Evolutionary conservation across 2,888 invertebrate species (phyloP).

Genomic region (Onthophagus sagittarius): DNA sequence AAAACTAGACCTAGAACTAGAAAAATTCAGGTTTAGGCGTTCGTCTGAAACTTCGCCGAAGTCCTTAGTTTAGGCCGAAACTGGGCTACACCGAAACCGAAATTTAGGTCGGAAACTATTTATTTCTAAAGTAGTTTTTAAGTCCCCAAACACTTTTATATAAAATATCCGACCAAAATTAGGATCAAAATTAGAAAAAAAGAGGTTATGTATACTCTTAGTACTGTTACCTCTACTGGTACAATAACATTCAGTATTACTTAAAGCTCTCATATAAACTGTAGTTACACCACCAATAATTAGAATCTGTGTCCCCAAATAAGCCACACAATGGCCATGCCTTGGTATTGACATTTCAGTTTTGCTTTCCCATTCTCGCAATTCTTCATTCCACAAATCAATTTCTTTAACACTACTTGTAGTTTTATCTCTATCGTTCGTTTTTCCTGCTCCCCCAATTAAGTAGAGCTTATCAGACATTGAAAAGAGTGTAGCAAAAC

Average conservation of each 20-base stretch:
- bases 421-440: slow-evolving; percentile 52
- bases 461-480: slow-evolving; percentile 61
- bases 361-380: slow-evolving; percentile 55
- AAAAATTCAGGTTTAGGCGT: too few relatives aligned
- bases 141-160: too few relatives aligned
- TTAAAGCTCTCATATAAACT: slow-evolving; percentile 60
- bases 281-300: slow-evolving; percentile 66
- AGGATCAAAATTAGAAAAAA: neutral
- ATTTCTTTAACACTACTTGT: slow-evolving; percentile 58
- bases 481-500: slow-evolving; percentile 52
- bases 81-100: too few relatives aligned
- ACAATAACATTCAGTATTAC: slow-evolving; percentile 64
- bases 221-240: slow-evolving; percentile 50
- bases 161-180: too few relatives aligned
- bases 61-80: too few relatives aligned
- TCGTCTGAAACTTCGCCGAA: too few relatives aligned
- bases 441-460: slow-evolving; percentile 64
- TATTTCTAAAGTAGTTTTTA: too few relatives aligned
- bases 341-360: slow-evolving; percentile 62
- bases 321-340: slow-evolving; percentile 63
- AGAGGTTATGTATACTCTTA: neutral
- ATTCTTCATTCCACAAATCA: slow-evolving; percentile 59
- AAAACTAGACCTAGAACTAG: too few relatives aligned
- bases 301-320: slow-evolving; percentile 61
- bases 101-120: too few relatives aligned